phyloP scores from a whole-genome alignment of 2,113 vertebrate genomes.

The Platysternon megacephalum region DNA sequence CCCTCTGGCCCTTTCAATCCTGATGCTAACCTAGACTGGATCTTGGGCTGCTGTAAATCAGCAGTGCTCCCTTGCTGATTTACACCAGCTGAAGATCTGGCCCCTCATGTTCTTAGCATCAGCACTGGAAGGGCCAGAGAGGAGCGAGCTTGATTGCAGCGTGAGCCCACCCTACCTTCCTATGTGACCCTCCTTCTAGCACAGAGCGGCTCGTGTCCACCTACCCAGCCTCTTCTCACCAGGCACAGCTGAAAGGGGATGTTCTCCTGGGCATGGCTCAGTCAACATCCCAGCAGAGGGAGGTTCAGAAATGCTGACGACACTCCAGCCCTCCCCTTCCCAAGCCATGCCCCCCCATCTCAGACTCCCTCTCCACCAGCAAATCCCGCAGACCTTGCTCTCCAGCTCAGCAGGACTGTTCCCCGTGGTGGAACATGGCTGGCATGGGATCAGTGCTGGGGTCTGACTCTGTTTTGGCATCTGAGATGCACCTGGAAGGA shows the following conservation, averaged over 20 bases:
- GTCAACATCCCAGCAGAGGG: neutral
- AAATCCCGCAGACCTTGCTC: neutral
- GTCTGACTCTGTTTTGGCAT: neutral
- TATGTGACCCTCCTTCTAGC: neutral
- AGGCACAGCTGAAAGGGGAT: neutral
- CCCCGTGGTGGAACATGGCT: neutral
- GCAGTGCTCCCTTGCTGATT: conserved; percentile 53
- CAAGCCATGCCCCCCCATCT: neutral
- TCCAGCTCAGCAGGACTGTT: no score
- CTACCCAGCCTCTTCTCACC: neutral
- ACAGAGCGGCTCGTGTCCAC: neutral
- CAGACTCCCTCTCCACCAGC: neutral
- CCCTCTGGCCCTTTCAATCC: conserved; percentile 16
- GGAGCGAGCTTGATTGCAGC: neutral
- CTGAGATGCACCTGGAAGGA: neutral
- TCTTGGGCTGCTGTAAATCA: conserved; percentile 65
- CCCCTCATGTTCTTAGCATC: conserved; percentile 64
- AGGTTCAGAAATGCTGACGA: neutral
- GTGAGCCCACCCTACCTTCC: neutral
- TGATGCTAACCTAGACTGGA: conserved; percentile 47
- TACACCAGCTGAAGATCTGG: conserved; percentile 53
- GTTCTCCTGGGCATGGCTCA: neutral
- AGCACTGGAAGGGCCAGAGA: conserved; percentile 22
- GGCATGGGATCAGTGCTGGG: neutral
- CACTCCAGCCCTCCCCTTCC: neutral